phyloP scores from a whole-genome alignment of 2,113 vertebrate species.

The Hippocampus guttulatus region DNA sequence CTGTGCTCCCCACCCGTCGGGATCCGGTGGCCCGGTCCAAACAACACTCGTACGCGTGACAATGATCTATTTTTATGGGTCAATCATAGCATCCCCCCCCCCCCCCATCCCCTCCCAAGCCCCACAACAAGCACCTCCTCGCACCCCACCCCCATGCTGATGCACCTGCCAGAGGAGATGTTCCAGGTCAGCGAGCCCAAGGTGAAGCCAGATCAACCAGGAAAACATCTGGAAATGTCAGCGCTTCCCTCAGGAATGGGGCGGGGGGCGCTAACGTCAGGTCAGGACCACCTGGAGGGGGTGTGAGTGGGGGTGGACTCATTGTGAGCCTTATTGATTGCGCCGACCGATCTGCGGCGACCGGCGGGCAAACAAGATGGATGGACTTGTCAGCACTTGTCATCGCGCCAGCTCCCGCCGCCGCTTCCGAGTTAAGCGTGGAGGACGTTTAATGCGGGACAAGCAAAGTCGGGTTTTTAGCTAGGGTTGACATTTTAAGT shows the following conservation, averaged over 20 bases:
- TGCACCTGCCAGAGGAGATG: background rate
- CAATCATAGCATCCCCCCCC: background rate
- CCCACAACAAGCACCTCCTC: background rate
- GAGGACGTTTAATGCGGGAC: background rate
- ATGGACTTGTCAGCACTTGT: slow-evolving; percentile 13
- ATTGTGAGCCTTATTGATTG: slow-evolving; percentile 18
- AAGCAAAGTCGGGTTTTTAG: too few relatives aligned
- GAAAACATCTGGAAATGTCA: slow-evolving; percentile 14
- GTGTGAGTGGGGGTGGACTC: background rate
- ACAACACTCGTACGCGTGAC: background rate
- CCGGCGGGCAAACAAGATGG: slow-evolving; percentile 14
- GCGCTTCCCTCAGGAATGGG: background rate
- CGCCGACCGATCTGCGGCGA: background rate
- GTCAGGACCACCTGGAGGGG: background rate
- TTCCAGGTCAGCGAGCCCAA: slow-evolving; percentile 9
- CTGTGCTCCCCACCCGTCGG: too few relatives aligned
- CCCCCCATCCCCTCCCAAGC: background rate
- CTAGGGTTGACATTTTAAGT: too few relatives aligned
- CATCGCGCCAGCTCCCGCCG: slow-evolving; percentile 2
- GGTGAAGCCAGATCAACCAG: background rate
- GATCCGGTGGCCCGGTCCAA: background rate
- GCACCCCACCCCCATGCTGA: background rate
- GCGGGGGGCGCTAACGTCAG: background rate
- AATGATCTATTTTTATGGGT: slow-evolving; percentile 10
- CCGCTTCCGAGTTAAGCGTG: background rate